Evolutionary conservation across 2,888 invertebrate species (phyloP), one percentile per base, ranked within the genome.

Genomic region (Scaptomyza parva): DNA sequence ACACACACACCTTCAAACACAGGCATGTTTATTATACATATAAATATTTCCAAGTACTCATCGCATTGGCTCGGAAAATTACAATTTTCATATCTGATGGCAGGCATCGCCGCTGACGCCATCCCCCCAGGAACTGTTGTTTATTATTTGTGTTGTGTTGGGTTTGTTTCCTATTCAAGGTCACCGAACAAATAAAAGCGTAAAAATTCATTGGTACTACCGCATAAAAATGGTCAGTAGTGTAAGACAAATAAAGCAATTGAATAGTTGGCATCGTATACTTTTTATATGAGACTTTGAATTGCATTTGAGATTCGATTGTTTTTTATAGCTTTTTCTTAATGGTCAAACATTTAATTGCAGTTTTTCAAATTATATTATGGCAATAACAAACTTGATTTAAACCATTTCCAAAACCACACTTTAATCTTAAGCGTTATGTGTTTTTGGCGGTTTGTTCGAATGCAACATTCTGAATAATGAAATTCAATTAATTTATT

Each of bases 61-160:
- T 61, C 20, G 74, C 69, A 65, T 63, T 64, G 60, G 53, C 37
- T 67, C 62, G 70, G 77, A 86, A 84, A 84, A 79, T 86, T 86
- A 79, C 80, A 88, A 86, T 71, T 79, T 77, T 70, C 64, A 86
- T 83, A 68, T 81, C 66, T 65, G 61, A 59, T 63, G 73, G 45
- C 64, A 9, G 47, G 39, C 64, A 24, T 47, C 33, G 60, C 20
- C 30, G 47, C 17, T 26, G 47, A 20, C 54, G 41, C 33, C 24
- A 24, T 24, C 40, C 39, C 12, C 47, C 9, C 26, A 11, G n/a
- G 11, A 57, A 47, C 52, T 57, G 64, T 61, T 66, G 60, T 57
- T 57, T 57, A 52, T 70, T 70, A 57, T 66, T 72, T 55, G 57
- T 26, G 43, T 37, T 53, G 44, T n/a, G n/a, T n/a, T n/a, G n/a